phyloP scores from a whole-genome alignment of 2,797 vertebrate species.

The Gymnocypris eckloni region DNA sequence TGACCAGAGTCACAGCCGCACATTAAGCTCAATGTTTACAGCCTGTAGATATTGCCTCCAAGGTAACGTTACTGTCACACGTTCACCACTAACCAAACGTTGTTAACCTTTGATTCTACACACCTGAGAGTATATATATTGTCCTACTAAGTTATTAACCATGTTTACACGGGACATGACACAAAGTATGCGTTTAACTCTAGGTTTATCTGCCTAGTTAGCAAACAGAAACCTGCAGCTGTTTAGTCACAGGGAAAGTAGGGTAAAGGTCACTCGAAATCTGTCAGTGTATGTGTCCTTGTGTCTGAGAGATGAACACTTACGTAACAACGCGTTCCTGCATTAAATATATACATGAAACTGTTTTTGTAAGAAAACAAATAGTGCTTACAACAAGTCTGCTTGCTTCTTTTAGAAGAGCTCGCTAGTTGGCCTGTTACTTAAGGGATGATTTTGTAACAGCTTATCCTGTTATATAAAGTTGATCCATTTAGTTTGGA shows the following conservation, averaged over 20 bases:
- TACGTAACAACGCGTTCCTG: background rate
- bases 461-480: background rate
- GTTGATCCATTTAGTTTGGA: background rate
- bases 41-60: slow-evolving; percentile 75
- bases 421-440: background rate
- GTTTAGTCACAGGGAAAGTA: slow-evolving; percentile 63
- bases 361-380: background rate
- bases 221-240: background rate
- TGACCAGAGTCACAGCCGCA: slow-evolving; percentile 15
- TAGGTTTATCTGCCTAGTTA: background rate
- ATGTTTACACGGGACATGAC: background rate
- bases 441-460: slow-evolving; percentile 9
- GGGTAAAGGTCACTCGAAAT: slow-evolving; percentile 73
- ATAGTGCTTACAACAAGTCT: background rate
- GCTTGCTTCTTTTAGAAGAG: background rate
- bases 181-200: background rate
- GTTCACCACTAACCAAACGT: slow-evolving; percentile 13
- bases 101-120: background rate
- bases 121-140: background rate
- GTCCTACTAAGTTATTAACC: background rate
- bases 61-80: slow-evolving; percentile 67
- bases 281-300: slow-evolving; percentile 60
- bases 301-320: background rate
- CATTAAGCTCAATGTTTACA: slow-evolving; percentile 74
- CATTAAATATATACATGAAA: background rate